Evolutionary conservation across 2,113 vertebrate species (phyloP), one percentile per base, ranked within the genome.

Genomic region (Laticauda laticaudata): DNA sequence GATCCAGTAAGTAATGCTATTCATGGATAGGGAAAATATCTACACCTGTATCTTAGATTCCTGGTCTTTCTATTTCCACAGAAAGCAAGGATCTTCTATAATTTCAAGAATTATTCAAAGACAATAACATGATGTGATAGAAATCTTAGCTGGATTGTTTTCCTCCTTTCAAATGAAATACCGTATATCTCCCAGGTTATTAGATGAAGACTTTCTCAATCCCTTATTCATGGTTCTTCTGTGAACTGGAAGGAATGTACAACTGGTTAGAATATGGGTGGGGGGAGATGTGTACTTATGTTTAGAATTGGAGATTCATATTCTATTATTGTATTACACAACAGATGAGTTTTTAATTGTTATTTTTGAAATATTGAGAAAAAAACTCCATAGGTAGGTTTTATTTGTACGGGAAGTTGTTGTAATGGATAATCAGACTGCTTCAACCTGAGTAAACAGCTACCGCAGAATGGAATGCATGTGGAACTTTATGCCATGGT

Each of bases 1-100:
- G 99, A 96, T 98, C 99, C 51, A 98, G 99, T 99, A 94, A 98
- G 98, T 98, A 0, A 9, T 1, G 5, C 20, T 39, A 43, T 81
- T 43, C 0, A 6, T 81, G 34, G 34, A 39, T 81, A 20, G 34
- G 18, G 34, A 81, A 34, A 39, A 81, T 21, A 39, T 39, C 75
- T 81, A 39, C 15, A 81, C 75, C 34, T 81, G 34, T 81, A 39
- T 43, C 34, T 43, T 34, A 81, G 20, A 21, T 21, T 81, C 34
- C 39, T 81, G 18, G 75, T 81, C 75, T 81, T 81, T 81, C 75
- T 20, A 81, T 39, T 15, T 39, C 69, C 15, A 81, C 18, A 81
- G n/a, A 81, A 75, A 81, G 69, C 69, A 81, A 81, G 69, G 34
- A 8, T 81, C 34, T 81, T 75, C 14, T 39, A 39, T 15, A 39